These are phyloP conservation scores for Neodontobutis hainanensis DNA, from an alignment of 2,113 vertebrate species.

Conservation along the genomic window DNA sequence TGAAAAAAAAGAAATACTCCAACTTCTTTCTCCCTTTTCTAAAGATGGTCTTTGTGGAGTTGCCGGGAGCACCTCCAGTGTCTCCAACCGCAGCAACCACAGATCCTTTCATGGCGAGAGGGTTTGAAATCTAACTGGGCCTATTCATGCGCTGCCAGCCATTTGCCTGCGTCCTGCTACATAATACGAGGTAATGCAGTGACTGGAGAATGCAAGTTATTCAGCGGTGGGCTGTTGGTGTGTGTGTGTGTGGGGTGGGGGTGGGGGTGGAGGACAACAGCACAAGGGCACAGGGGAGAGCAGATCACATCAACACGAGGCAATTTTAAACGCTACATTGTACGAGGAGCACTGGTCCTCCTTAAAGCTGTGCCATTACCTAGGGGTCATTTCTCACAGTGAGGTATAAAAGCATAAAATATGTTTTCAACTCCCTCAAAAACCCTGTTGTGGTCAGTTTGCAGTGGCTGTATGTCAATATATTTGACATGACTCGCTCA, in stretches of 20 bases:
- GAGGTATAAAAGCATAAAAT: background rate
- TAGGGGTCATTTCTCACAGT: conserved; percentile 13
- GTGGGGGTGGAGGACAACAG: conserved; percentile 21
- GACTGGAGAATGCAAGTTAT: conserved; percentile 75
- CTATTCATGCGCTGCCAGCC: conserved; percentile 81
- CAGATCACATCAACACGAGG: conserved; percentile 51
- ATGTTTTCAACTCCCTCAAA: conserved; percentile 12
- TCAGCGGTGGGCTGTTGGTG: conserved; percentile 44
- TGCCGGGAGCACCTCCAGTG: conserved; percentile 73
- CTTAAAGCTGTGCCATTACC: conserved; percentile 14
- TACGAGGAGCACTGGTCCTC: conserved; percentile 8
- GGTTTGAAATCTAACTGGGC: conserved; percentile 81
- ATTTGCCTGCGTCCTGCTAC: conserved; percentile 69
- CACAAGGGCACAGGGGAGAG: conserved; percentile 42
- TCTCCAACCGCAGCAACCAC: conserved; percentile 73
- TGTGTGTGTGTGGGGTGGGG: conserved; percentile 19
- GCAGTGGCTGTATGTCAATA: background rate
- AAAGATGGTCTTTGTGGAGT: conserved; percentile 78
- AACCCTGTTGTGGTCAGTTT: conserved; percentile 33
- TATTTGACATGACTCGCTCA: background rate
- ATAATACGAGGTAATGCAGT: conserved; percentile 67
- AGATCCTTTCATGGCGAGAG: conserved; percentile 80
- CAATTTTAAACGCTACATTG: conserved; percentile 43
- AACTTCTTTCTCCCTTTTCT: conserved; percentile 64
- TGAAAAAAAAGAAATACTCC: conserved; percentile 46